A percentile compares a stretch with the other conserved stretches of the same genome.
Evolutionary conservation across 2,113 vertebrate species (phyloP).

Genomic region (Toxostoma redivivum): DNA sequence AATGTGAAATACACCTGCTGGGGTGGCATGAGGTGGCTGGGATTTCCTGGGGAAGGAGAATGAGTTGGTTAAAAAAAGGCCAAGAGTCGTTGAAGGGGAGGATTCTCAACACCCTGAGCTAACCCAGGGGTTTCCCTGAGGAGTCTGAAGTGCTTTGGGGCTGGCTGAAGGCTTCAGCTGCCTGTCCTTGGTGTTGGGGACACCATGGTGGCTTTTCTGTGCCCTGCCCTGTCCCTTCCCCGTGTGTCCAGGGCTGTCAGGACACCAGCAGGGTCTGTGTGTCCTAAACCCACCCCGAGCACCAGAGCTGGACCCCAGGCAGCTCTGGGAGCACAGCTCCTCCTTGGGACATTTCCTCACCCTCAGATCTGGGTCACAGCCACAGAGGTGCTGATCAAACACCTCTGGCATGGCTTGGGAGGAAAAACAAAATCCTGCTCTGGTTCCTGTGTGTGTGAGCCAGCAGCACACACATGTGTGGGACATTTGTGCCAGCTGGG

Average conservation of each 20-base stretch:
- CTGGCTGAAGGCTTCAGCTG: not conserved
- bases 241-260: fast-evolving
- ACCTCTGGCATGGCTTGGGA: not conserved
- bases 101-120: not conserved
- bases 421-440: not conserved
- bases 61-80: not conserved
- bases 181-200: fast-evolving
- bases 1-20: not conserved
- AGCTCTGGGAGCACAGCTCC: not conserved
- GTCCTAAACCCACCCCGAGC: not conserved
- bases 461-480: fast-evolving
- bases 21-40: not conserved
- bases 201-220: fast-evolving
- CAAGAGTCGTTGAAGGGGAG: not conserved
- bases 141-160: not conserved
- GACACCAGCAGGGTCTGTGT: fast-evolving
- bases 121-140: not conserved
- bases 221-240: no score
- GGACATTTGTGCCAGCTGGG: not conserved
- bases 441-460: not conserved
- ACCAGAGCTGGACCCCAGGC: not conserved
- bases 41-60: not conserved
- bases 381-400: not conserved
- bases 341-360: not conserved
- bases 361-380: not conserved